phyloP scores from a whole-genome alignment of 2,797 vertebrate species.

The Novumbra hubbsi region DNA sequence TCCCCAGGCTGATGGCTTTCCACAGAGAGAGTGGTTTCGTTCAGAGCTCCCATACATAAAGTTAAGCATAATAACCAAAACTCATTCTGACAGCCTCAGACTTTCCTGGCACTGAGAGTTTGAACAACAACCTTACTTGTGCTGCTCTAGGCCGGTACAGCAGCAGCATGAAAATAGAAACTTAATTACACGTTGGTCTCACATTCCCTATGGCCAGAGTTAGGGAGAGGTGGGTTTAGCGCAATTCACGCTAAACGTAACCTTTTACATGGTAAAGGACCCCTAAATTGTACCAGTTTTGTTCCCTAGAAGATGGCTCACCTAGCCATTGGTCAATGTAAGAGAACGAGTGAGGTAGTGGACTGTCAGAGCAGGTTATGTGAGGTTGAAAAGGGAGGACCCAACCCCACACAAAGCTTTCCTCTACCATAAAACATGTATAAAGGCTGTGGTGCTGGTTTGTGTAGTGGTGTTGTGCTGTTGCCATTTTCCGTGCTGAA shows the following conservation, averaged over 20 bases:
- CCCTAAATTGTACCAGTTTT: conserved; percentile 35
- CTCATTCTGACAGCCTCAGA: conserved; percentile 47
- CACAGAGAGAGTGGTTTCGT: conserved; percentile 15
- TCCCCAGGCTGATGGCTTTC: conserved; percentile 25
- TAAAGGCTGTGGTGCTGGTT: conserved; percentile 60
- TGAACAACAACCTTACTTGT: conserved; percentile 43
- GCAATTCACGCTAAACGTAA: conserved; percentile 44
- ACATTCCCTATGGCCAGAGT: conserved; percentile 53
- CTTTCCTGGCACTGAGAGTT: conserved; percentile 62
- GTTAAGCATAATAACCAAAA: conserved; percentile 38
- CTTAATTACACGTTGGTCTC: conserved; percentile 70
- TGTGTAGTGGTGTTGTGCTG: conserved; percentile 57
- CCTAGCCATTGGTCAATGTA: conserved; percentile 44
- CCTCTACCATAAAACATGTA: conserved; percentile 58
- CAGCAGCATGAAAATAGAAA: conserved; percentile 71
- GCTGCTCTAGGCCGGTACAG: conserved; percentile 48
- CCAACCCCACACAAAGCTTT: conserved; percentile 53
- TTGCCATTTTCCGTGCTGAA: conserved; percentile 44
- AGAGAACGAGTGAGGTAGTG: background rate
- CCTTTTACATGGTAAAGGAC: conserved; percentile 47
- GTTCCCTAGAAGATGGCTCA: conserved; percentile 36
- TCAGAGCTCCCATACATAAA: conserved; percentile 39
- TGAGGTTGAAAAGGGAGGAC: conserved; percentile 29
- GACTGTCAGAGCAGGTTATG: conserved; percentile 29
- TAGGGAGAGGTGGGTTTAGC: background rate